A percentile compares a stretch with the other conserved stretches of the same genome.
Conservation (phyloP, 2,797 vertebrate species). For the Melanotaenia nigrans region DNA sequence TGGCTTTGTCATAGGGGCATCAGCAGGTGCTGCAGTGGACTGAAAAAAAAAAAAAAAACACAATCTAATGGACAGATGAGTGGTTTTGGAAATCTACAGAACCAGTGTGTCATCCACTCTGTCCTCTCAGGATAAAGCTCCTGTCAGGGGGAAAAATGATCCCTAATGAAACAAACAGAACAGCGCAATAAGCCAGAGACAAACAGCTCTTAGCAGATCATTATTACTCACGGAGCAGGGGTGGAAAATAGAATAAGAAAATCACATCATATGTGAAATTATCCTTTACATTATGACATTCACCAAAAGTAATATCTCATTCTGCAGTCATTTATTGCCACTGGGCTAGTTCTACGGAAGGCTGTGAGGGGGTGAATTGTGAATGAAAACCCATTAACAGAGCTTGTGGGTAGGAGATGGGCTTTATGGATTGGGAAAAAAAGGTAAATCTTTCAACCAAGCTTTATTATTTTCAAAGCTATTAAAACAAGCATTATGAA, state of each 20-base stretch:
- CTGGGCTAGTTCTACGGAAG: conserved; percentile 39
- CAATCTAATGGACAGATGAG: conserved; percentile 76
- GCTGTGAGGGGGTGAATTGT: conserved; percentile 43
- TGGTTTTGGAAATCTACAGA: conserved; percentile 55
- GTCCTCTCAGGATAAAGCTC: conserved; percentile 51
- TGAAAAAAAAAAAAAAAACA: conserved; percentile 47
- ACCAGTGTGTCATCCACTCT: conserved; percentile 65
- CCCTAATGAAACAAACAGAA: conserved; percentile 64
- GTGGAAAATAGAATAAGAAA: conserved; percentile 58
- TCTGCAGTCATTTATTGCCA: conserved; percentile 35
- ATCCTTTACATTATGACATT: conserved; percentile 49
- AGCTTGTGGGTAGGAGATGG: conserved; percentile 32
- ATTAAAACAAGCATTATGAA: conserved; percentile 39
- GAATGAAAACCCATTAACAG: conserved; percentile 64
- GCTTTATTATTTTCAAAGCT: conserved; percentile 42
- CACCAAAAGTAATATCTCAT: conserved; percentile 56
- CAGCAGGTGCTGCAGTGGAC: conserved; percentile 20
- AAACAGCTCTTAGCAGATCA: conserved; percentile 71
- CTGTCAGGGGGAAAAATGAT: conserved; percentile 28
- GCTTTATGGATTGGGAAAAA: conserved; percentile 42
- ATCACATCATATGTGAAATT: conserved; percentile 64
- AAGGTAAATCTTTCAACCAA: conserved; percentile 42
- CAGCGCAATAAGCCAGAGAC: conserved; percentile 68
- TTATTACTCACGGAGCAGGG: conserved; percentile 59
- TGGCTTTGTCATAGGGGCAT: conserved; percentile 51